Conservation (phyloP, 2,888 invertebrate species). For the Nebria salina region DNA sequence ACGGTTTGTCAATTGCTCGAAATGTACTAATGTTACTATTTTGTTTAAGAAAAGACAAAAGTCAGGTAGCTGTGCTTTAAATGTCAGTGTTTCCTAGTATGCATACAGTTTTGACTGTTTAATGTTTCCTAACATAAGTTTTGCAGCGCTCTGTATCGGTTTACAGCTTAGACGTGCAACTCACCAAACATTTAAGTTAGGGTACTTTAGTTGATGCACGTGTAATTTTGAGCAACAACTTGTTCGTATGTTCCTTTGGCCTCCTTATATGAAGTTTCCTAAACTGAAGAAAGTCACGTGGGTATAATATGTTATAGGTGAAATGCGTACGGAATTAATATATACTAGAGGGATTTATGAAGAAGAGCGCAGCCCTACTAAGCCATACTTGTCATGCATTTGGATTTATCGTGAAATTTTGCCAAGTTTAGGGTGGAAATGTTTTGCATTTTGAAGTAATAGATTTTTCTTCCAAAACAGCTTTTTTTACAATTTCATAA, state of each 20-base stretch:
- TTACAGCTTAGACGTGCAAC: neutral
- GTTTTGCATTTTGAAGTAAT: neutral
- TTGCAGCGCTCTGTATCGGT: neutral
- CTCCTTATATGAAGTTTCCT: neutral
- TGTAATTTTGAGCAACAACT: slow-evolving; percentile 5
- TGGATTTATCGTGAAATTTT: neutral
- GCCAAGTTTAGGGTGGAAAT: neutral
- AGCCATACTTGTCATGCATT: neutral
- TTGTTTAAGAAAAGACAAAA: neutral
- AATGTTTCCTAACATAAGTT: neutral
- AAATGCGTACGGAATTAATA: slow-evolving; percentile 17
- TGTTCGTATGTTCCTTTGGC: neutral
- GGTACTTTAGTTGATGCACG: neutral
- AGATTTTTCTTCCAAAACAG: neutral
- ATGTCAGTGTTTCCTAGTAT: neutral
- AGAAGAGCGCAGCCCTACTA: neutral
- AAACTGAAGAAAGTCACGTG: slow-evolving; percentile 20
- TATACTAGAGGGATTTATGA: slow-evolving; percentile 13
- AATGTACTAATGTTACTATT: neutral
- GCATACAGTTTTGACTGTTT: neutral
- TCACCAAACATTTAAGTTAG: neutral
- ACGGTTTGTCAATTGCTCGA: too few species aligned
- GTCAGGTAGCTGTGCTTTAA: neutral
- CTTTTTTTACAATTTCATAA: too few species aligned
- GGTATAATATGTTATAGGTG: slow-evolving; percentile 25